Conservation (phyloP, 2,797 vertebrate genomes). For the Fratercula arctica region DNA sequence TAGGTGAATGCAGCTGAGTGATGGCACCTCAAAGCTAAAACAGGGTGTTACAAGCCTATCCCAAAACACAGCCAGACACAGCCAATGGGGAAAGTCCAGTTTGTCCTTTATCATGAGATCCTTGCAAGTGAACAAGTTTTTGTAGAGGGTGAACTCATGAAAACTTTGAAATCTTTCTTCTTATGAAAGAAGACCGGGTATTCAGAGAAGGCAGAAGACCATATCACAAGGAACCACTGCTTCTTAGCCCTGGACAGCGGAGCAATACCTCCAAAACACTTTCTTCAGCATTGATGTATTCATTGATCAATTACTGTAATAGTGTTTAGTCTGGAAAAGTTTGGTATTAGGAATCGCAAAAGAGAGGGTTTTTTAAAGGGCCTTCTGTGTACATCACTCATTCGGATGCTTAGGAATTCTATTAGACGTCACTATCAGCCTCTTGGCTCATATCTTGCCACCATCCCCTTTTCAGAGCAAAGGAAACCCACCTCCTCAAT, state of each 20-base stretch:
- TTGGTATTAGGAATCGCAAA: not conserved
- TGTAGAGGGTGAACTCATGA: not conserved
- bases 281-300: not conserved
- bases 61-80: not conserved
- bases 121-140: not conserved
- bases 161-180: not conserved
- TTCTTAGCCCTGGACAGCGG: not conserved
- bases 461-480: not conserved
- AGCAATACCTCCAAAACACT: not conserved
- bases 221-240: not conserved
- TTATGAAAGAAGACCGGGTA: not conserved
- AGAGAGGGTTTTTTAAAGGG: not conserved
- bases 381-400: not conserved
- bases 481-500: constrained; percentile 68
- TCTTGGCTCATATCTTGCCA: not conserved
- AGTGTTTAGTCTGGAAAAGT: not conserved
- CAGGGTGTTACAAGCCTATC: not conserved
- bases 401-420: not conserved
- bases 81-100: not conserved
- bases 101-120: not conserved
- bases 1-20: not conserved
- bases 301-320: not conserved
- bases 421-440: not conserved
- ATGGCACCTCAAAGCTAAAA: not conserved
- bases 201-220: not conserved